phyloP scores from a whole-genome alignment of 2,113 vertebrate species.

The Xiphophorus couchianus region DNA sequence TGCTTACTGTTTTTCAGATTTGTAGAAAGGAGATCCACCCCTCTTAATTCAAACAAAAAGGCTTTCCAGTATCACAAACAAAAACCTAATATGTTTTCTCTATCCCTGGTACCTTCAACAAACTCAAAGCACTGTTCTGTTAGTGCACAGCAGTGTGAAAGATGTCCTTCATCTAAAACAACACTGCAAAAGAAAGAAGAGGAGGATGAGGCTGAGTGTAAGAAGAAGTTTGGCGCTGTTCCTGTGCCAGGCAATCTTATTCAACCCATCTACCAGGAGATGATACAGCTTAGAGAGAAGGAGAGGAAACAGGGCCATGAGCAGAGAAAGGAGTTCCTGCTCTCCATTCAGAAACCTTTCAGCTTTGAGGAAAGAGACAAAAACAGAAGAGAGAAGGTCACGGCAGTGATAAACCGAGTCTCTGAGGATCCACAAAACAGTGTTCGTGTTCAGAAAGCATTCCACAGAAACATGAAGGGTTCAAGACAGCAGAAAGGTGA shows the following conservation, averaged over 20 bases:
- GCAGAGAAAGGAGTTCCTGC: constrained; percentile 86
- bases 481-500: constrained; percentile 83
- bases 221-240: constrained; percentile 87
- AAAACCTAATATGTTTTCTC: constrained; percentile 65
- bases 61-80: constrained; percentile 48
- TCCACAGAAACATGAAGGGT: constrained; percentile 78
- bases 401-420: constrained; percentile 62
- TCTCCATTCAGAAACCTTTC: constrained; percentile 90
- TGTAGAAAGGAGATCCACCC: constrained; percentile 72
- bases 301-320: constrained; percentile 81
- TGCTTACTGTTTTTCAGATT: constrained; percentile 24
- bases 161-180: constrained; percentile 46
- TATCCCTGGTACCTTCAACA: constrained; percentile 71
- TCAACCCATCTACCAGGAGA: constrained; percentile 84
- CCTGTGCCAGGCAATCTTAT: constrained; percentile 86
- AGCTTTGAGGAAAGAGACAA: constrained; percentile 87
- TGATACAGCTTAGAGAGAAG: constrained; percentile 82
- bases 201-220: constrained; percentile 86
- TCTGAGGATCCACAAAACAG: constrained; percentile 56
- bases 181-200: constrained; percentile 74
- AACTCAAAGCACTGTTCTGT: constrained; percentile 74
- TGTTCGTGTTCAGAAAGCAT: constrained; percentile 49
- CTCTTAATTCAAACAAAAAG: constrained; percentile 68
- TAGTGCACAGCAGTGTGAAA: constrained; percentile 75
- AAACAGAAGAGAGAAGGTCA: constrained; percentile 78